Percentiles rank a stretch among this genome's conserved stretches.
These are phyloP conservation scores for Hemibagrus guttatus DNA, from an alignment of 2,797 vertebrate species.

Conservation along the genomic window DNA sequence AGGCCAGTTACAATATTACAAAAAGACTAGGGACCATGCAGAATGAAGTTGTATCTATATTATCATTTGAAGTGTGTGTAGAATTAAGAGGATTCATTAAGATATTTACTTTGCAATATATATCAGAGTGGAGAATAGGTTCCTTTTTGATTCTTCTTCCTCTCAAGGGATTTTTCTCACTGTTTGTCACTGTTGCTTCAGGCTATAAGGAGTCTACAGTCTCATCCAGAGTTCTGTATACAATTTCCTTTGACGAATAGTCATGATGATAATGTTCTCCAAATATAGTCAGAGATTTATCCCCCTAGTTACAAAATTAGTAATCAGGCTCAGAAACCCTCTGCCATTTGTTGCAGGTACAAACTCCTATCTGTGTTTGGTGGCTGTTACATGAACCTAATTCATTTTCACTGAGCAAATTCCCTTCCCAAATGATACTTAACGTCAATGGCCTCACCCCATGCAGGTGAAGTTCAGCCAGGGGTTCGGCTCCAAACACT, in stretches of 20 bases:
- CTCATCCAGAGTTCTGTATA: not conserved
- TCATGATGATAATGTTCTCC: too few species aligned
- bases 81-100: not conserved
- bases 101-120: too few species aligned
- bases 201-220: not conserved
- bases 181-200: not conserved
- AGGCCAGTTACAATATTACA: not conserved
- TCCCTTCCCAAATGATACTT: not conserved
- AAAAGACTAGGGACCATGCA: not conserved
- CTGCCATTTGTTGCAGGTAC: not conserved
- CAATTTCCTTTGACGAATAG: too few species aligned
- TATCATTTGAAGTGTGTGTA: not conserved
- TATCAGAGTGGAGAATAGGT: not conserved
- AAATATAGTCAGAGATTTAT: too few species aligned
- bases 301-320: not conserved
- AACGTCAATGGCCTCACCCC: not conserved
- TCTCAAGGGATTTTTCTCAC: not conserved
- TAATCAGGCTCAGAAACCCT: not conserved
- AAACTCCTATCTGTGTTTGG: constrained; percentile 1
- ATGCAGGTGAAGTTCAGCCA: constrained; percentile 54
- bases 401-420: not conserved
- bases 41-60: not conserved
- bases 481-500: constrained; percentile 54
- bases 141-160: not conserved
- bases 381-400: not conserved